phyloP scores from a whole-genome alignment of 1,140 invertebrate genomes.

The Dendrolimus kikuchii region DNA sequence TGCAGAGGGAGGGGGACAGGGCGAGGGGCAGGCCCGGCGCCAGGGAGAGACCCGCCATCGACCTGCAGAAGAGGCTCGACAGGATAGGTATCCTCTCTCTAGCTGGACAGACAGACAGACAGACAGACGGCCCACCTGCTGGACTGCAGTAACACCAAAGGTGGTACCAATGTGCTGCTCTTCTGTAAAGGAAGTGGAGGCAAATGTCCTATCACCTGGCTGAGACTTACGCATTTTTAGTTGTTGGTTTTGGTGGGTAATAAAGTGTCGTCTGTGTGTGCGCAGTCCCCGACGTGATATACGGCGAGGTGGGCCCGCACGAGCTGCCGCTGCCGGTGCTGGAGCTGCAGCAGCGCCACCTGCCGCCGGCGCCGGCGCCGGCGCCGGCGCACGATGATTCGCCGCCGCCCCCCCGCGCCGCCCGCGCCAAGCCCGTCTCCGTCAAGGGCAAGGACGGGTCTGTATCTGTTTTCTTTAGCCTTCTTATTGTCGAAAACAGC shows the following conservation, averaged over 20 bases:
- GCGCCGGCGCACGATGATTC: no score
- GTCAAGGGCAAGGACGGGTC: slow-evolving; percentile 27
- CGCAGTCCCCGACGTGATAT: slow-evolving; percentile 71
- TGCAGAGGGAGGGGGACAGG: slow-evolving; percentile 23
- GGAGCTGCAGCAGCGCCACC: slow-evolving; percentile 5
- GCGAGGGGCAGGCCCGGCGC: not conserved
- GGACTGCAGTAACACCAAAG: no score
- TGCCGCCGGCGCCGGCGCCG: slow-evolving; percentile 5
- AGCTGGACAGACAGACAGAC: no score
- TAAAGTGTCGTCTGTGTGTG: not conserved
- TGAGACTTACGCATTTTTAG: no score
- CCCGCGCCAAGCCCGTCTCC: slow-evolving; percentile 17
- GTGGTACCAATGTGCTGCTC: no score
- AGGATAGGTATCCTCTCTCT: slow-evolving; percentile 47
- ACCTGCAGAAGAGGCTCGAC: slow-evolving; percentile 45
- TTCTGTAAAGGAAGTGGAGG: no score
- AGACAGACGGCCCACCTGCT: no score
- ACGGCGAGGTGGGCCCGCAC: slow-evolving; percentile 45
- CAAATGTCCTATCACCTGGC: no score
- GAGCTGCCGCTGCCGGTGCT: slow-evolving; percentile 4
- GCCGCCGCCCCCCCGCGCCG: slow-evolving; percentile 8
- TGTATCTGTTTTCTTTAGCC: slow-evolving; percentile 2
- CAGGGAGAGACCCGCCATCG: slow-evolving; percentile 1
- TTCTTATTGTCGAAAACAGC: no score
- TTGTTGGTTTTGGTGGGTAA: no score